Percentiles rank a stretch among this genome's conserved stretches.
Evolutionary conservation across 2,113 vertebrate genomes (phyloP).

Genomic region (Echinops telfairi): DNA sequence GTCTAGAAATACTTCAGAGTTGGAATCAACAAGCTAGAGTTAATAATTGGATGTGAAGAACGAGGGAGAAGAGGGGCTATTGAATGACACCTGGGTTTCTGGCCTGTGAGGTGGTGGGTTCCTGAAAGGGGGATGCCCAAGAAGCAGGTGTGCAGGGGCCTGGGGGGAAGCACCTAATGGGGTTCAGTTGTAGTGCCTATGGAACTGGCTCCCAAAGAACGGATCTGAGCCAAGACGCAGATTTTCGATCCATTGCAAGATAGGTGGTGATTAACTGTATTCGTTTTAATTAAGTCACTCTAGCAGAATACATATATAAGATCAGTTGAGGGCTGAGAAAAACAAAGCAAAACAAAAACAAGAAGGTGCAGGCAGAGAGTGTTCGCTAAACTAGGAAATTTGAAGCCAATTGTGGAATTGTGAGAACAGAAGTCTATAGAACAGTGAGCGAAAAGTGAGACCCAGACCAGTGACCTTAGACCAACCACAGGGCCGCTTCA

Average conservation of each 20-base stretch:
- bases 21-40: background rate
- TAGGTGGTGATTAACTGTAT: background rate
- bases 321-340: background rate
- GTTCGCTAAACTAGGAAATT: background rate
- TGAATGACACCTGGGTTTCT: background rate
- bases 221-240: background rate
- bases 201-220: background rate
- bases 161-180: background rate
- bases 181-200: background rate
- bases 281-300: slow-evolving; percentile 32
- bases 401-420: background rate
- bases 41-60: slow-evolving; percentile 11
- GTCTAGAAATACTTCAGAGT: slow-evolving; percentile 19
- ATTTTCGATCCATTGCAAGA: background rate
- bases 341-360: background rate
- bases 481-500: background rate
- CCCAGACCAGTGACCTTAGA: background rate
- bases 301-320: background rate
- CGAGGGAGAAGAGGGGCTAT: background rate
- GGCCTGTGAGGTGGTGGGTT: background rate
- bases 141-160: background rate
- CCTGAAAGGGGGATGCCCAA: background rate
- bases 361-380: background rate
- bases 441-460: background rate
- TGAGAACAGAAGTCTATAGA: background rate